Evolutionary conservation across 2,113 vertebrate species (phyloP), one percentile per base, ranked within the genome.

Genomic region (Heliornis fulica): DNA sequence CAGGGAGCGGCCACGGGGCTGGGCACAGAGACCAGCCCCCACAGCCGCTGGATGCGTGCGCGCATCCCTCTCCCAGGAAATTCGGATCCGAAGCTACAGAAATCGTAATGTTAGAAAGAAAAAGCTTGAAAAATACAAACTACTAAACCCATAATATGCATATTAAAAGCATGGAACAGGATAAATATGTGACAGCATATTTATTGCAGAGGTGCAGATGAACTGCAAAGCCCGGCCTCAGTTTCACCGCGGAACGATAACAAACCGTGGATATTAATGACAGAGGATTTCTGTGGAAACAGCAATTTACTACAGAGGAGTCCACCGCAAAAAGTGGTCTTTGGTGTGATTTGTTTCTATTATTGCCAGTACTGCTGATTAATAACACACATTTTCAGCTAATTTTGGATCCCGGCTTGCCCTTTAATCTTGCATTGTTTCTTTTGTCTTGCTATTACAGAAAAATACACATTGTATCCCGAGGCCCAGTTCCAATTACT

Each of bases 331-430:
- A 91, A 93, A 94, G 94, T 92, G 71, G 61, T 12, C 26, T 43
- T 91, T 43, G 77, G 75, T 91, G 79, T 75, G 95, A 97, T 97
- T 97, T 96, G 89, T 96, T 97, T 97, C 95, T 95, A 87, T 97
- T 95, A 96, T 95, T 97, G 83, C 85, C 53, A 93, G 83, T 54
- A 48, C 83, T 31, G 40, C 96, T 94, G 97, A 97, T 95, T 97
- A 98, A 93, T 96, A 94, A 94, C 87, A 91, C 19, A 45, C 65
- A 96, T 97, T 98, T 97, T 80, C 95, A 97, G 89, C 92, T 97
- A 93, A 96, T 95, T 97, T 95, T 94, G 93, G 93, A 97, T 96
- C 81, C 84, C 29, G 18, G 83, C 45, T 38, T 84, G 92, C 74
- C 80, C 83, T 95, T 97, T 96, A 96, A 96, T 97, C 96, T 97